phyloP scores from a whole-genome alignment of 1,140 invertebrate genomes.

The Idris sp. region DNA sequence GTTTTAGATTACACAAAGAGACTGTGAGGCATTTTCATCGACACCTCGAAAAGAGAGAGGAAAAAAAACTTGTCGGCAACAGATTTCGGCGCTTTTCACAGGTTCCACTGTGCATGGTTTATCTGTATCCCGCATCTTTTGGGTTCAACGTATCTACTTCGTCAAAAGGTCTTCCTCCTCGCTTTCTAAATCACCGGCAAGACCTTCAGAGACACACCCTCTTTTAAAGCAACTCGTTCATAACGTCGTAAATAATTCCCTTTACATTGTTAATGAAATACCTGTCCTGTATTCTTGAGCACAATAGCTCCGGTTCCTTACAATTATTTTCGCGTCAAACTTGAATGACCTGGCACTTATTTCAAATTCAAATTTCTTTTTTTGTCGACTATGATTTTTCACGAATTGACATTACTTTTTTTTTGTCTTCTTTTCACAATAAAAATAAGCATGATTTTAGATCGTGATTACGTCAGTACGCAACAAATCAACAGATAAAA shows the following conservation, averaged over 20 bases:
- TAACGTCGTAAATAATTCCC: constrained; percentile 52
- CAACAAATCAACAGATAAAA: too few relatives aligned
- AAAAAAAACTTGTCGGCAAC: too few relatives aligned
- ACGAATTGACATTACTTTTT: too few relatives aligned
- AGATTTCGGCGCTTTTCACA: too few relatives aligned
- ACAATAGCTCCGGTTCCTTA: constrained; percentile 18
- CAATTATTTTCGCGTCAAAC: constrained; percentile 16
- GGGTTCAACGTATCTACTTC: constrained; percentile 27
- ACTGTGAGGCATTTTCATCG: too few relatives aligned
- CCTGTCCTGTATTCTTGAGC: constrained; percentile 18
- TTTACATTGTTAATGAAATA: constrained; percentile 54
- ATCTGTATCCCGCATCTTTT: constrained; percentile 30
- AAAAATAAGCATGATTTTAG: not conserved
- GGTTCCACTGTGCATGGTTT: constrained; percentile 19
- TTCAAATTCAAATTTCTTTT: constrained; percentile 15
- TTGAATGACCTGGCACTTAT: not conserved
- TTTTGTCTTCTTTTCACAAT: too few relatives aligned
- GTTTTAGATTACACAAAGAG: too few relatives aligned
- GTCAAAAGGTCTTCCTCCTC: constrained; percentile 41
- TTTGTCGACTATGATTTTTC: too few relatives aligned
- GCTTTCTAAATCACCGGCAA: constrained; percentile 40
- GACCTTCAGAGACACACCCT: constrained; percentile 52
- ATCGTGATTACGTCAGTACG: too few relatives aligned
- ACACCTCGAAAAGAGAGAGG: too few relatives aligned
- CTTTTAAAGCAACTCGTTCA: constrained; percentile 41